Percentiles rank a stretch among this genome's conserved stretches.
Conservation (phyloP, 2,113 vertebrate genomes). For the Scolopax mira region DNA sequence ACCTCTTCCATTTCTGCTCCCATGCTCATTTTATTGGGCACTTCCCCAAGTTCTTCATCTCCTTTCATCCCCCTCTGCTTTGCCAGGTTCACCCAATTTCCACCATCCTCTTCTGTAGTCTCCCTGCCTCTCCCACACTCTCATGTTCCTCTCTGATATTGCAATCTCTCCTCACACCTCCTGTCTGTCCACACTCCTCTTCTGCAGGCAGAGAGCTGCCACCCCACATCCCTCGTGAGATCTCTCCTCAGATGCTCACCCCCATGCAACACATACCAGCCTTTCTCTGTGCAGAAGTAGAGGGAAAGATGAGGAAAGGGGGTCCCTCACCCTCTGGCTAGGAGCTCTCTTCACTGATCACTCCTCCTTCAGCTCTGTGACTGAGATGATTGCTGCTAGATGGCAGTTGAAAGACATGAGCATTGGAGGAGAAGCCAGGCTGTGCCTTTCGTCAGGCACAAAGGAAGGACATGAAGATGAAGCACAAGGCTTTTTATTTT, state of each 20-base stretch:
- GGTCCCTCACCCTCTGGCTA: not conserved
- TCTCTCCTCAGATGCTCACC: not conserved
- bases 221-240: not conserved
- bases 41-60: not conserved
- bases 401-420: rapidly evolving
- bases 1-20: not conserved
- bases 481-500: not conserved
- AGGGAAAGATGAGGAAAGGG: not conserved
- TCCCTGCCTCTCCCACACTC: not conserved
- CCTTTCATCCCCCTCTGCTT: not conserved
- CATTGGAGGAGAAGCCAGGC: not conserved
- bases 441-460: not conserved
- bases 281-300: not conserved
- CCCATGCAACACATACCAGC: not conserved
- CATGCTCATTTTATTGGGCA: not conserved
- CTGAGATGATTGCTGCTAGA: not conserved
- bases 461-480: not conserved
- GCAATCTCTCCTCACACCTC: not conserved
- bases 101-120: not conserved
- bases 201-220: not conserved
- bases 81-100: not conserved
- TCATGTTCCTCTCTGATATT: not conserved
- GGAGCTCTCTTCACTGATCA: not conserved
- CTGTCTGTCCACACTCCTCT: not conserved
- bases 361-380: not conserved